Evolutionary conservation across 2,888 invertebrate species (phyloP).

Genomic region (Beris chalybata): DNA sequence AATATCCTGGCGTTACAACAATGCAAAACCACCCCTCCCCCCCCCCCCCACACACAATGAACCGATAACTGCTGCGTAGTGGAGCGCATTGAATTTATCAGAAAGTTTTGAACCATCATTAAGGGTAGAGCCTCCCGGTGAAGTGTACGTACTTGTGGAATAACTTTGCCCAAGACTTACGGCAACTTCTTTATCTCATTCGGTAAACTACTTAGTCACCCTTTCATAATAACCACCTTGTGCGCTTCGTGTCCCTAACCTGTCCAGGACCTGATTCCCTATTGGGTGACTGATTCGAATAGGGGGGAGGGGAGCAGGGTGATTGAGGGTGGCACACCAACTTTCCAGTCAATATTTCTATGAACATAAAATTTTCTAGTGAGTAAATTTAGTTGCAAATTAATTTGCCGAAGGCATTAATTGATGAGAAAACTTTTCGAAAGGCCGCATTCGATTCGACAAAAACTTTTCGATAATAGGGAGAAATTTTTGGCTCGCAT

Average conservation of each 20-base stretch:
- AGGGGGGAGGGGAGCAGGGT: too few species aligned
- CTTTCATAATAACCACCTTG: not conserved
- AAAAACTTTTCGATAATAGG: slow-evolving; percentile 1
- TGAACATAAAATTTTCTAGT: slow-evolving; percentile 12
- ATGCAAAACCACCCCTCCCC: too few species aligned
- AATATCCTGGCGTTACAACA: slow-evolving; percentile 15
- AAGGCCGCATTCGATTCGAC: slow-evolving; percentile 1
- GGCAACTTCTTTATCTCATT: slow-evolving; percentile 27
- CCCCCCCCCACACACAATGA: slow-evolving; percentile 8
- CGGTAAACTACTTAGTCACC: slow-evolving; percentile 2
- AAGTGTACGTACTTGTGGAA: slow-evolving; percentile 5
- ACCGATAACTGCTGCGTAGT: slow-evolving; percentile 20
- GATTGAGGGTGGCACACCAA: too few species aligned
- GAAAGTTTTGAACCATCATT: slow-evolving; percentile 26
- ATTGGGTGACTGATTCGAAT: too few species aligned
- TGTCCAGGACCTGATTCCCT: too few species aligned
- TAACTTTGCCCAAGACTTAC: slow-evolving; percentile 15
- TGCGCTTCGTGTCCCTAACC: too few species aligned
- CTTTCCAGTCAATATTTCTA: not conserved
- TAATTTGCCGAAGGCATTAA: slow-evolving; percentile 37
- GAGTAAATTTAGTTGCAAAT: slow-evolving; percentile 35
- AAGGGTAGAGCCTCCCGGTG: slow-evolving; percentile 4
- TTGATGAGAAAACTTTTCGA: slow-evolving; percentile 35
- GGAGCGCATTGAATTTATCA: slow-evolving; percentile 20
- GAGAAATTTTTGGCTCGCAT: not conserved